phyloP scores from a whole-genome alignment of 1,140 invertebrate genomes.

The Choristoneura fumiferana region DNA sequence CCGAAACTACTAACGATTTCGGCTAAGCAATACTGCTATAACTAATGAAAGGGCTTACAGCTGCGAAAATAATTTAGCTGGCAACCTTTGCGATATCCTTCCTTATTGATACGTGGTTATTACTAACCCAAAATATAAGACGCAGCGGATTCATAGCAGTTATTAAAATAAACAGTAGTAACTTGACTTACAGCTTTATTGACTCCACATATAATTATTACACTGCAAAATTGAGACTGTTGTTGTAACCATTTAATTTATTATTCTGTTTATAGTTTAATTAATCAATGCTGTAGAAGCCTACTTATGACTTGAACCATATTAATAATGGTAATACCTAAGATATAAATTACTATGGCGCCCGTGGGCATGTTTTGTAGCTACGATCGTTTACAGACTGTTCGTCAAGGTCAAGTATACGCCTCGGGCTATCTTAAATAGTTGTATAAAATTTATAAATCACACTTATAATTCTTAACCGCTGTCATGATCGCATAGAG shows the following conservation, averaged over 20 bases:
- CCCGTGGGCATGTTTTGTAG: slow-evolving; percentile 21
- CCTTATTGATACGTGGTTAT: slow-evolving; percentile 23
- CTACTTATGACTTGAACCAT: slow-evolving; percentile 20
- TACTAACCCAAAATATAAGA: slow-evolving; percentile 1
- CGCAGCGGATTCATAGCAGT: slow-evolving; percentile 1
- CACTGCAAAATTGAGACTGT: too few species aligned
- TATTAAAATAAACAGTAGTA: too few species aligned
- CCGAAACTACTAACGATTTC: not conserved
- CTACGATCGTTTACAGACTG: slow-evolving; percentile 19
- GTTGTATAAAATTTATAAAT: slow-evolving; percentile 41
- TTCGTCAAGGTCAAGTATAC: slow-evolving; percentile 30
- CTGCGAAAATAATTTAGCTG: slow-evolving; percentile 25
- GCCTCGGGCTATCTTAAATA: slow-evolving; percentile 30
- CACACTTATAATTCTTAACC: slow-evolving; percentile 34
- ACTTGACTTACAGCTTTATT: too few species aligned
- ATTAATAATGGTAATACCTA: slow-evolving; percentile 24
- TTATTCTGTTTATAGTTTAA: slow-evolving; percentile 1
- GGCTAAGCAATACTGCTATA: not conserved
- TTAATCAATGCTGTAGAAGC: not conserved
- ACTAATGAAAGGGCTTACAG: slow-evolving; percentile 3
- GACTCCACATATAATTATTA: too few species aligned
- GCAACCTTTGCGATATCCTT: slow-evolving; percentile 23
- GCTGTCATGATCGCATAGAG: not conserved
- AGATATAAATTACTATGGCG: slow-evolving; percentile 32
- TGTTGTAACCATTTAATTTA: not conserved